Percentiles rank a stretch among this genome's conserved stretches.
These are phyloP conservation scores for Philonicus albiceps DNA, from an alignment of 2,888 invertebrate genomes.

Conservation along the genomic window DNA sequence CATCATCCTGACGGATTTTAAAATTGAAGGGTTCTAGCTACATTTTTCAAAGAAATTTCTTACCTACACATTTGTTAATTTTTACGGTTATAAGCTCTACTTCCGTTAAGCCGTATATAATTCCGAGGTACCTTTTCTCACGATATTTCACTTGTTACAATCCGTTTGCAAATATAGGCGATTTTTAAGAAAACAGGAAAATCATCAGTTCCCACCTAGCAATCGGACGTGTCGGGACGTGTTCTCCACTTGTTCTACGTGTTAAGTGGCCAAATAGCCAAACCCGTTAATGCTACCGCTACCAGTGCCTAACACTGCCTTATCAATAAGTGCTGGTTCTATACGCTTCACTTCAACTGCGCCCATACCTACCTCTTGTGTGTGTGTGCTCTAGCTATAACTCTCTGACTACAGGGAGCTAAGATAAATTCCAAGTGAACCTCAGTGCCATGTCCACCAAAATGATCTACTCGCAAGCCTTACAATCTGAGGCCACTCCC, in stretches of 20 bases:
- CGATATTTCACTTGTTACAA: too few species aligned
- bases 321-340: not conserved
- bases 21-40: too few species aligned
- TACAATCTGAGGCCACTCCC: not conserved
- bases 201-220: not conserved
- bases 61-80: too few species aligned
- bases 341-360: not conserved
- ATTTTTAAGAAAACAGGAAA: too few species aligned
- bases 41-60: too few species aligned
- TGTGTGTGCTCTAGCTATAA: too few species aligned
- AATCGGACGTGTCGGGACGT: not conserved
- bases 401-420: not conserved
- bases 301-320: not conserved
- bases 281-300: not conserved
- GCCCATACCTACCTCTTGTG: not conserved
- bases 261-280: not conserved
- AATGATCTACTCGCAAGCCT: not conserved
- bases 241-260: not conserved
- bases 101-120: too few species aligned
- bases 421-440: not conserved
- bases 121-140: too few species aligned
- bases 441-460: not conserved
- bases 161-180: too few species aligned
- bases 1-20: too few species aligned
- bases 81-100: too few species aligned